These are phyloP conservation scores for Mormyrops attenuatus DNA, from an alignment of 2,797 vertebrate species.

Conservation along the genomic window DNA sequence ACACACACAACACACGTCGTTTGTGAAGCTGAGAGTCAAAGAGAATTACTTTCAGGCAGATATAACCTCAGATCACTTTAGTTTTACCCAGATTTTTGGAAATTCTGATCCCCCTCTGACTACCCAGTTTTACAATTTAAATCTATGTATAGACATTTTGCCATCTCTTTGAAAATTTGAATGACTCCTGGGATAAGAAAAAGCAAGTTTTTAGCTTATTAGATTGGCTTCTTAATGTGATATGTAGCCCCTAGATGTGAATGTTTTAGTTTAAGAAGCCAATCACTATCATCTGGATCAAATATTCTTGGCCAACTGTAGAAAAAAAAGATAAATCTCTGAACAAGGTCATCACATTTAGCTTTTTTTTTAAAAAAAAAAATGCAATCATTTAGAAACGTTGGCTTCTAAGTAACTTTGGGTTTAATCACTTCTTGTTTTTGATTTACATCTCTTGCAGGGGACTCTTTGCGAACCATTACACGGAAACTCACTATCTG, in stretches of 20 bases:
- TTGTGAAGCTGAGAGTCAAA: not conserved
- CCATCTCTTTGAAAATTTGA: slow-evolving; percentile 8
- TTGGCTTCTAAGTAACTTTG: not conserved
- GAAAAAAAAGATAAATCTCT: not conserved
- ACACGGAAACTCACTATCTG: slow-evolving; percentile 82
- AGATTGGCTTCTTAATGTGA: not conserved
- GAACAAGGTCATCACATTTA: not conserved
- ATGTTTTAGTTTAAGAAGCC: not conserved
- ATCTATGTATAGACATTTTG: not conserved
- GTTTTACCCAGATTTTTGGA: slow-evolving; percentile 1
- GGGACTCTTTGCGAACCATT: slow-evolving; percentile 75
- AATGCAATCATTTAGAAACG: not conserved
- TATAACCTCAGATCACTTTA: not conserved
- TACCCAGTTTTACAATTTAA: not conserved
- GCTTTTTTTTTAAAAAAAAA: not conserved
- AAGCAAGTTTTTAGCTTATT: not conserved
- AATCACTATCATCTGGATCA: slow-evolving; percentile 3
- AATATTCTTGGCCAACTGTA: not conserved
- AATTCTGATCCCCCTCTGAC: not conserved
- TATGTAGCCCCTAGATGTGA: not conserved
- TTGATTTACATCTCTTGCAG: slow-evolving; percentile 47
- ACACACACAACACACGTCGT: not conserved
- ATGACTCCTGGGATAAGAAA: not conserved
- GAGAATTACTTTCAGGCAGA: not conserved
- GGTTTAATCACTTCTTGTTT: slow-evolving; percentile 27